Percentiles rank a stretch among this genome's conserved stretches.
Conservation (phyloP, 2,888 invertebrate genomes). For the Buathra laborator region DNA sequence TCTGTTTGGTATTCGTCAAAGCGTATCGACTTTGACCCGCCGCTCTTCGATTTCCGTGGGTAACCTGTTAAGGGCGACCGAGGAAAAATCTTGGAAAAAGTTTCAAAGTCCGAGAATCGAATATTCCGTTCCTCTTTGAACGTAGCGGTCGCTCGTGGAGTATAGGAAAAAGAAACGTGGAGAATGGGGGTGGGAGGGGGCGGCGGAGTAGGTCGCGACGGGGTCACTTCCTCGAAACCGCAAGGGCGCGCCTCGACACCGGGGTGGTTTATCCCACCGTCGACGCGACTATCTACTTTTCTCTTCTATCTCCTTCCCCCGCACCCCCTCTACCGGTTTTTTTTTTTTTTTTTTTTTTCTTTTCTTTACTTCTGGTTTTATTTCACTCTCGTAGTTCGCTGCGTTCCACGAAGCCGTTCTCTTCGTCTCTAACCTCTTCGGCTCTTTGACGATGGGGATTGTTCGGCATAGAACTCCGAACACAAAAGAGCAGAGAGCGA, state of each 20-base stretch:
- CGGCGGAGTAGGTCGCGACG: conserved; percentile 39
- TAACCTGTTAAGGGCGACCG: conserved; percentile 8
- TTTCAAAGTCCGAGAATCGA: conserved; percentile 35
- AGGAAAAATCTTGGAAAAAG: conserved; percentile 45
- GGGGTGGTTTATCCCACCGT: conserved; percentile 38
- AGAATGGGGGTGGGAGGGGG: not conserved
- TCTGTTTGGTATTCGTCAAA: conserved; percentile 13
- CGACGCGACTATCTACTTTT: conserved; percentile 24
- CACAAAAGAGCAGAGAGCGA: conserved; percentile 10
- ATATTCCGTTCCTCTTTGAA: not conserved
- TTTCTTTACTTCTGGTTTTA: not conserved
- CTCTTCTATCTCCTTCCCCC: not conserved
- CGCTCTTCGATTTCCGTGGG: not conserved
- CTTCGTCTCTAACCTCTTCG: not conserved
- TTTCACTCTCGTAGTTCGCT: not conserved
- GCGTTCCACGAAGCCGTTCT: not conserved
- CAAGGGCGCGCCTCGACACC: conserved; percentile 56
- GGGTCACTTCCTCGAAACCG: conserved; percentile 63
- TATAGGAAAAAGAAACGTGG: conserved; percentile 2
- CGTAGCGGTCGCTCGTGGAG: not conserved
- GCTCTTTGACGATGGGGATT: not conserved
- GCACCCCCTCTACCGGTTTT: no score
- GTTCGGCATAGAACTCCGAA: not conserved
- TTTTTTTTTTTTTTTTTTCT: no score
- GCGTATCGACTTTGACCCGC: conserved; percentile 39